phyloP scores from a whole-genome alignment of 2,797 vertebrate genomes.

The Coilia nasus region DNA sequence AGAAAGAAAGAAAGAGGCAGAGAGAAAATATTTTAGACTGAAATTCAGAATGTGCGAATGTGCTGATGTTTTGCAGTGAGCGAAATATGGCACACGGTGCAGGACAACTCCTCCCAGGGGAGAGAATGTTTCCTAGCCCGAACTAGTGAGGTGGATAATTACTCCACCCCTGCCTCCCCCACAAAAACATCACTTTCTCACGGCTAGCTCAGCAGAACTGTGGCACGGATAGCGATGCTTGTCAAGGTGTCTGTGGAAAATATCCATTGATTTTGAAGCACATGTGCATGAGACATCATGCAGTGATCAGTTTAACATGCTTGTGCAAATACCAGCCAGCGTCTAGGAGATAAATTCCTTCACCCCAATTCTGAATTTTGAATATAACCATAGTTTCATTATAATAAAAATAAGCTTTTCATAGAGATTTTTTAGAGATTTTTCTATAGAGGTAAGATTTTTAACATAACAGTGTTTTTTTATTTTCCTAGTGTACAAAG shows the following conservation, averaged over 20 bases:
- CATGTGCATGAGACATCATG: background rate
- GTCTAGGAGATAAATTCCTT: background rate
- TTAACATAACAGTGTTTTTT: too few species aligned
- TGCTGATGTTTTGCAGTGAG: conserved; percentile 20
- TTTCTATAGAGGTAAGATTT: too few species aligned
- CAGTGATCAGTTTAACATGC: background rate
- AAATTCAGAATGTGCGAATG: background rate
- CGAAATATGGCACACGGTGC: background rate
- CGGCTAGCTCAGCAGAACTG: conserved; percentile 27
- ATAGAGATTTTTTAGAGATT: too few species aligned
- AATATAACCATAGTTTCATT: background rate
- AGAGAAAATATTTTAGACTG: conserved; percentile 10
- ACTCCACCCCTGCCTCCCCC: background rate
- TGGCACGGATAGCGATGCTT: background rate
- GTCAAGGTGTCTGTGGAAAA: conserved; percentile 9
- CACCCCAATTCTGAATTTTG: background rate
- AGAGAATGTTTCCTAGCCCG: background rate
- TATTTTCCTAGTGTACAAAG: too few species aligned
- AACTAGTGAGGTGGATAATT: conserved; percentile 35
- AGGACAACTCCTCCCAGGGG: background rate
- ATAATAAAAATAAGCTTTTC: background rate
- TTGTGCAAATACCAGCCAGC: background rate
- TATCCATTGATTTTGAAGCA: background rate
- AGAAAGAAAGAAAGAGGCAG: conserved; percentile 13
- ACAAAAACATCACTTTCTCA: conserved; percentile 19